These are phyloP conservation scores for Oreochromis aureus DNA, from an alignment of 2,113 vertebrate species.

Conservation along the genomic window DNA sequence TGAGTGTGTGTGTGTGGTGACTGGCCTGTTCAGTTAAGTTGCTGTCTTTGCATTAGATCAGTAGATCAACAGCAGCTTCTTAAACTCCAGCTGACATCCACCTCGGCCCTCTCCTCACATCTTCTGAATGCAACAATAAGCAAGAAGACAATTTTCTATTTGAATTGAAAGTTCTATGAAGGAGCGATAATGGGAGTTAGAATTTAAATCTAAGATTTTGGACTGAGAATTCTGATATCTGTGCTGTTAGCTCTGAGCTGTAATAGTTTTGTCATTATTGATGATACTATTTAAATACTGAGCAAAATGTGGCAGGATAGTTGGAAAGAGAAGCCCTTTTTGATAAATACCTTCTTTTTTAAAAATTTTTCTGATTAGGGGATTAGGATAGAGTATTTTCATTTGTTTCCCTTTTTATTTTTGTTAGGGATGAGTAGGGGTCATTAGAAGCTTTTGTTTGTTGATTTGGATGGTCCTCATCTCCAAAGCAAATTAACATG, in stretches of 20 bases:
- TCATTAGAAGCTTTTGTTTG: neutral
- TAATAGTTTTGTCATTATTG: neutral
- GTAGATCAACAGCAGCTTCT: neutral
- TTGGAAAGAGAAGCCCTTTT: neutral
- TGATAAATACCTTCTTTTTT: neutral
- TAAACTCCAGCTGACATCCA: neutral
- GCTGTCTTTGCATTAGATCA: neutral
- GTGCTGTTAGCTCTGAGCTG: neutral
- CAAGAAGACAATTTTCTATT: no score
- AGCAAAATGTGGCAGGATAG: neutral
- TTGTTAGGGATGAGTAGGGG: neutral
- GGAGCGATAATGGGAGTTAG: neutral
- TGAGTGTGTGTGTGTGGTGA: fast-evolving
- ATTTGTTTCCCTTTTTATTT: neutral
- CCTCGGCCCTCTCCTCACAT: neutral
- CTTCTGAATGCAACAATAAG: neutral
- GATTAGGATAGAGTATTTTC: neutral
- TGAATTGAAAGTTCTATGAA: neutral
- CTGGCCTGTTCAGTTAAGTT: neutral
- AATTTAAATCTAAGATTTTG: neutral
- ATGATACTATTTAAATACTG: neutral
- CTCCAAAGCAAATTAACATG: neutral
- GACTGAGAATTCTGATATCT: neutral
- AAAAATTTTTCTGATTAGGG: no score
- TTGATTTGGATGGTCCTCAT: neutral